phyloP scores from a whole-genome alignment of 2,797 vertebrate species.

The Pipistrellus pygmaeus region DNA sequence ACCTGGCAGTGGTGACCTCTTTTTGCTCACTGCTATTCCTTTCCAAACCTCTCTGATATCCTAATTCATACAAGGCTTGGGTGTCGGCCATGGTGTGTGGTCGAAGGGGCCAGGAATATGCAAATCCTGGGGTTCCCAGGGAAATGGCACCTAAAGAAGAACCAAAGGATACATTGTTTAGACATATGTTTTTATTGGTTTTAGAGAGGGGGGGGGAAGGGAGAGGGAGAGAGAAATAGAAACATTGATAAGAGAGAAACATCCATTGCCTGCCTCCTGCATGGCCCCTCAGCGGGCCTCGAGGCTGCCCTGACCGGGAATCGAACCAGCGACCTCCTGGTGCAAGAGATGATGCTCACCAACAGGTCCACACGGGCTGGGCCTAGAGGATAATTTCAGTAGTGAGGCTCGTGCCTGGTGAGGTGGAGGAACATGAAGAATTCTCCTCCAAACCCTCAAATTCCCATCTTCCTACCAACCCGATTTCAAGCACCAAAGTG shows the following conservation, averaged over 20 bases:
- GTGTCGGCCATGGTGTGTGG: neutral
- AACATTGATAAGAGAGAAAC: too few relatives aligned
- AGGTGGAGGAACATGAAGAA: neutral
- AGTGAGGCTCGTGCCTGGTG: neutral
- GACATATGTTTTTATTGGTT: too few relatives aligned
- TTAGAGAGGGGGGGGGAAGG: too few relatives aligned
- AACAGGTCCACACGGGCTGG: too few relatives aligned
- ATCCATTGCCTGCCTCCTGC: too few relatives aligned
- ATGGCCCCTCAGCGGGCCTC: too few relatives aligned
- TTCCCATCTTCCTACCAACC: neutral
- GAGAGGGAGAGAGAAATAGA: too few relatives aligned
- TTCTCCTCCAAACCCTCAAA: neutral
- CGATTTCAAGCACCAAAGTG: neutral
- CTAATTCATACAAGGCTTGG: neutral
- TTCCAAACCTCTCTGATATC: neutral
- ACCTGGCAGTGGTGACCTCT: neutral
- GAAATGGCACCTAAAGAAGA: neutral
- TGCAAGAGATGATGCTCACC: too few relatives aligned
- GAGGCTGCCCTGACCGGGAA: too few relatives aligned
- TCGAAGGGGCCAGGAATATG: neutral
- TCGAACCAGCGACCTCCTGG: too few relatives aligned
- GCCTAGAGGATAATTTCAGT: neutral
- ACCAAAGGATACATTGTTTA: neutral
- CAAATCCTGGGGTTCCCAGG: neutral
- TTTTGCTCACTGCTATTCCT: neutral